Conservation (phyloP, 2,797 vertebrate species). For the Myioborus melanocephalus region DNA sequence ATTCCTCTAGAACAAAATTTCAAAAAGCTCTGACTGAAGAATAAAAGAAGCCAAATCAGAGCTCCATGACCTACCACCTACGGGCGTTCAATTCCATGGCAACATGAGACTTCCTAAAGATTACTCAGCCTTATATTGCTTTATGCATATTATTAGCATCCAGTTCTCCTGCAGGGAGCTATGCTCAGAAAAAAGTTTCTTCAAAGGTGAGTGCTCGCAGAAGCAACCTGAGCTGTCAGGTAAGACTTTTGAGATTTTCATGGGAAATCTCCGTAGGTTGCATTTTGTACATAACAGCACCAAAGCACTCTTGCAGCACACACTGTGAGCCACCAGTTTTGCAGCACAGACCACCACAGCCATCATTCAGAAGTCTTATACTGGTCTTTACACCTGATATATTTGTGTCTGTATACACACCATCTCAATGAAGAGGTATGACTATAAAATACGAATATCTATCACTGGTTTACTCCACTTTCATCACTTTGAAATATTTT, state of each 20-base stretch:
- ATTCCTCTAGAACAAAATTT: background rate
- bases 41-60: slow-evolving; percentile 34
- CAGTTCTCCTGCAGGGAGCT: background rate
- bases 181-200: background rate
- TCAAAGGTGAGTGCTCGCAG: background rate
- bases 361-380: background rate
- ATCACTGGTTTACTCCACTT: background rate
- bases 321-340: background rate
- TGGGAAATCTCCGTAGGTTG: background rate
- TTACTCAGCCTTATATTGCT: slow-evolving; percentile 53
- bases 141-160: slow-evolving; percentile 24
- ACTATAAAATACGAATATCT: background rate
- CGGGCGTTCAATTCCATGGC: slow-evolving; percentile 44
- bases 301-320: background rate
- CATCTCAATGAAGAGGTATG: background rate
- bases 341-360: background rate
- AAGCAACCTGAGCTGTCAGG: background rate
- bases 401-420: background rate
- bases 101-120: slow-evolving; percentile 63
- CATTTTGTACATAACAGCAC: background rate
- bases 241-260: background rate
- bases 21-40: background rate
- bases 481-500: background rate
- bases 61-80: slow-evolving; percentile 51
- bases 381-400: background rate